Conservation (phyloP, 1,140 invertebrate genomes). For the Bombus soroeensis region DNA sequence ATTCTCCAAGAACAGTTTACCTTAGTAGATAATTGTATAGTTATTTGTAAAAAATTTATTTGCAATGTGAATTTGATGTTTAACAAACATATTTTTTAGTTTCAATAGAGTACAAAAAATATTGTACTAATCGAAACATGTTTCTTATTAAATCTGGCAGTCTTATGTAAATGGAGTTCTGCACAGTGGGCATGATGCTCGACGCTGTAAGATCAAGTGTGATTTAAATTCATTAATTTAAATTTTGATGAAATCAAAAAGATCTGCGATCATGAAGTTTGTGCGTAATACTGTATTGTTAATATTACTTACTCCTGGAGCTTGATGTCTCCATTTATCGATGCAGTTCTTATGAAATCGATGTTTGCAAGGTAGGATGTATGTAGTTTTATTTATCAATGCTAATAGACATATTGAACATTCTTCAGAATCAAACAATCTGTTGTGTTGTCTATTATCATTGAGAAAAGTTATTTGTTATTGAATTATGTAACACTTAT, state of each 20-base stretch:
- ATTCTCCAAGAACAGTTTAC: background rate
- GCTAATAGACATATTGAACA: constrained; percentile 62
- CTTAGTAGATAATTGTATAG: background rate
- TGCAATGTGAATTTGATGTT: background rate
- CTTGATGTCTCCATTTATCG: constrained; percentile 47
- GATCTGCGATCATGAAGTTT: background rate
- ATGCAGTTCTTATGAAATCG: constrained; percentile 66
- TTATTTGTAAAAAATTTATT: background rate
- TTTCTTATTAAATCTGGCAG: background rate
- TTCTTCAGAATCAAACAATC: background rate
- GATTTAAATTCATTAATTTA: background rate
- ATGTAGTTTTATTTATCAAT: background rate
- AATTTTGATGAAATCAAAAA: background rate
- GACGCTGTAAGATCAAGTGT: constrained; percentile 6
- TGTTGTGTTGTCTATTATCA: background rate
- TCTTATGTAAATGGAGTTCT: background rate
- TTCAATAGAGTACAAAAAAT: background rate
- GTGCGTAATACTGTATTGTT: background rate
- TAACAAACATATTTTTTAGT: background rate
- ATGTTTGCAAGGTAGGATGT: constrained; percentile 54
- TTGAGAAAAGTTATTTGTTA: background rate
- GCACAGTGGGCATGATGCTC: constrained; percentile 16
- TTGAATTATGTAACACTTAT: background rate
- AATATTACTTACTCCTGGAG: constrained; percentile 38
- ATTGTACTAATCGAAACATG: background rate